phyloP scores from a whole-genome alignment of 2,113 vertebrate genomes.

The Hippocampus mohnikei region DNA sequence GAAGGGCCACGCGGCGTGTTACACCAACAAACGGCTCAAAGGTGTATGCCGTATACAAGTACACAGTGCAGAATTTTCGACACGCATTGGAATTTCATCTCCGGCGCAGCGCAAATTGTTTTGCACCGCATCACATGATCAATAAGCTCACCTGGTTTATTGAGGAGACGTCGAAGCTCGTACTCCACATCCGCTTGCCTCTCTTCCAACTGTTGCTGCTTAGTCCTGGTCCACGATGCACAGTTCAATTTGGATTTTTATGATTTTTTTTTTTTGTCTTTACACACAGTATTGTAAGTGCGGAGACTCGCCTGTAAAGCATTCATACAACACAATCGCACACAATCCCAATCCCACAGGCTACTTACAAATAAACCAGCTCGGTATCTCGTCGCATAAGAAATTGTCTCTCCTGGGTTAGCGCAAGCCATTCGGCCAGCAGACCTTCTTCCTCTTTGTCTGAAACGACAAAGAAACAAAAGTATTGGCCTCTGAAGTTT shows the following conservation, averaged over 20 bases:
- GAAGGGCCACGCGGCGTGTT: background rate
- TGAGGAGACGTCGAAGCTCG: conserved; percentile 85
- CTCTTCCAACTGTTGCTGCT: conserved; percentile 88
- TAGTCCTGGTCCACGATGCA: conserved; percentile 69
- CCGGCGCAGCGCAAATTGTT: background rate
- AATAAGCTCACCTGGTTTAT: conserved; percentile 81
- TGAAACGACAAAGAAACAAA: conserved; percentile 46
- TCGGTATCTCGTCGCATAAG: conserved; percentile 82
- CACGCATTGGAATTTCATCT: background rate
- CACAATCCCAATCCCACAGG: background rate
- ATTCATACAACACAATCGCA: background rate
- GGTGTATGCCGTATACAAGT: background rate
- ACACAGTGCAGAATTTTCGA: background rate
- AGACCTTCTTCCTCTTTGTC: conserved; percentile 80
- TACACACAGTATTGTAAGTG: background rate
- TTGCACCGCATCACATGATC: no score
- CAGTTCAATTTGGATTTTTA: background rate
- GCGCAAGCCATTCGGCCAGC: conserved; percentile 86
- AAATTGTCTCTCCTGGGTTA: conserved; percentile 84
- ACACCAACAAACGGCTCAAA: background rate
- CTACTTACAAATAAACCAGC: conserved; percentile 86
- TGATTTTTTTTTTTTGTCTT: background rate
- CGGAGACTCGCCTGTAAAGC: background rate
- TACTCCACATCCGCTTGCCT: conserved; percentile 89
- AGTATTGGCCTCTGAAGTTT: background rate